Evolutionary conservation across 1,140 invertebrate species (phyloP).

Genomic region (Orius laevigatus): DNA sequence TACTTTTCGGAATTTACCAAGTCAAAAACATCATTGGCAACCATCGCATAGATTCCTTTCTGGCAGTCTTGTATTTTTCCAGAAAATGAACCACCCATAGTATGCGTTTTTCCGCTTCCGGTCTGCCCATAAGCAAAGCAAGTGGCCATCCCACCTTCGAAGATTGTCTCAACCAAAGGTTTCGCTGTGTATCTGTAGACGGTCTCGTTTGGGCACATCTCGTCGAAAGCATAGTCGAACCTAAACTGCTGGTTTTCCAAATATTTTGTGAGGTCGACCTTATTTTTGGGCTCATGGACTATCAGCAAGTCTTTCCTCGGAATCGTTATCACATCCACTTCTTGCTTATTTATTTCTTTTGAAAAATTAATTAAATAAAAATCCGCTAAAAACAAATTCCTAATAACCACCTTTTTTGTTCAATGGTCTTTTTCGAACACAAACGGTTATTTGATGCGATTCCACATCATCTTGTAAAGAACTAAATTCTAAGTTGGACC

Average conservation of each 20-base stretch:
- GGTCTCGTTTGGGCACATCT: constrained; percentile 84
- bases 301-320: constrained; percentile 88
- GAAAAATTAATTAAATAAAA: constrained; percentile 1
- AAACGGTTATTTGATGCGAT: constrained; percentile 9
- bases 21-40: constrained; percentile 81
- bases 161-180: constrained; percentile 85
- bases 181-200: constrained; percentile 57
- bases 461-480: neutral
- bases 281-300: constrained; percentile 94
- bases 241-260: constrained; percentile 96
- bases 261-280: constrained; percentile 97
- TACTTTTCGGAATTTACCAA: constrained; percentile 60
- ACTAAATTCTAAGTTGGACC: neutral
- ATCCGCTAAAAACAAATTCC: neutral
- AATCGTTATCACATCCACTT: constrained; percentile 94
- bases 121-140: constrained; percentile 97
- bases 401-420: neutral
- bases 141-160: constrained; percentile 92
- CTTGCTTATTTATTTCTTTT: constrained; percentile 56
- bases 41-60: constrained; percentile 75
- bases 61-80: constrained; percentile 71
- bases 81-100: constrained; percentile 75
- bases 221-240: constrained; percentile 99
- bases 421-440: constrained; percentile 8
- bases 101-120: constrained; percentile 80